Conservation (phyloP, 2,888 invertebrate genomes). For the Mechanitis messenoides region DNA sequence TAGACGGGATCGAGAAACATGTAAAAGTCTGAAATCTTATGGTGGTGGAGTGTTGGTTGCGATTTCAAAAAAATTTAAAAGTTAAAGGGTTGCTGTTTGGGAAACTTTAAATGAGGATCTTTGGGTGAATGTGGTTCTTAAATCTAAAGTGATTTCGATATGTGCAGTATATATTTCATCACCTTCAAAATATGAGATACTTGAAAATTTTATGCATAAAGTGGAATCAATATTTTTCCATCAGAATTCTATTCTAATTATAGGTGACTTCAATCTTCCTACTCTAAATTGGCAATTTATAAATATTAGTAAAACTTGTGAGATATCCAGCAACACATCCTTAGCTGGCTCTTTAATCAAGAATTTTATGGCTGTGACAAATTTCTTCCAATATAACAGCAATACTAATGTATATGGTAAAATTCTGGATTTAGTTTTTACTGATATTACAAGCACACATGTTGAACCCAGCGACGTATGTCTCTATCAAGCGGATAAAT, state of each 20-base stretch:
- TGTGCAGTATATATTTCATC: slow-evolving; percentile 9
- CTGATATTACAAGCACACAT: too few relatives aligned
- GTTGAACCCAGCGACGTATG: too few relatives aligned
- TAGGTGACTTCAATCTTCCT: slow-evolving; percentile 13
- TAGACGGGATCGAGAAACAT: too few relatives aligned
- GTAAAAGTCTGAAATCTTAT: not conserved
- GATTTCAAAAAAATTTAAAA: slow-evolving; percentile 5
- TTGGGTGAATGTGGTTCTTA: slow-evolving; percentile 7
- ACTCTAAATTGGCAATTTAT: slow-evolving; percentile 7
- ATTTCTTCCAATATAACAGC: too few relatives aligned
- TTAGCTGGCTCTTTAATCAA: too few relatives aligned
- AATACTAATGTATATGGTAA: too few relatives aligned
- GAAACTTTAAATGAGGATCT: slow-evolving; percentile 6
- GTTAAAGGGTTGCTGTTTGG: not conserved
- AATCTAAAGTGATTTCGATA: slow-evolving; percentile 8
- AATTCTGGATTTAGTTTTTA: too few relatives aligned
- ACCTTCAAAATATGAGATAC: slow-evolving; percentile 5
- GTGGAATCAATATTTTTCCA: slow-evolving; percentile 11
- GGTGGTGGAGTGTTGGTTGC: slow-evolving; percentile 2
- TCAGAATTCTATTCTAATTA: not conserved
- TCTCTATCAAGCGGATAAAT: too few relatives aligned
- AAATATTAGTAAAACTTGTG: not conserved
- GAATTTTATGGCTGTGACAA: too few relatives aligned
- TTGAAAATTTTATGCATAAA: slow-evolving; percentile 7
- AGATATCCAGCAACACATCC: too few relatives aligned